Evolutionary conservation across 2,113 vertebrate species (phyloP).

Genomic region (Ochotona curzoniae): DNA sequence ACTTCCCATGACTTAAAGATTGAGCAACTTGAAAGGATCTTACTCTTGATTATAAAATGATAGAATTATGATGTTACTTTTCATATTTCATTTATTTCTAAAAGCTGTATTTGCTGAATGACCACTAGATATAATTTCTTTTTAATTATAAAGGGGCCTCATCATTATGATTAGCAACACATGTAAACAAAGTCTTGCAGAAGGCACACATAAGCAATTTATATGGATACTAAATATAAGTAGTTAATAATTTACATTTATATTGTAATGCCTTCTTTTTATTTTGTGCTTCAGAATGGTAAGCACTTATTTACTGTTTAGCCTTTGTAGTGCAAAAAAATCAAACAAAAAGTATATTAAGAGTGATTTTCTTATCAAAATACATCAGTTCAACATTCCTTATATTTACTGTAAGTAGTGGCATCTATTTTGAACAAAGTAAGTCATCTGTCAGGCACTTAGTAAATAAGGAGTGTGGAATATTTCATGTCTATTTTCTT

Average conservation of each 20-base stretch:
- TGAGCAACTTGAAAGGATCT: background rate
- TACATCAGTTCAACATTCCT: background rate
- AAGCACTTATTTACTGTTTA: too few species aligned
- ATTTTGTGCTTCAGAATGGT: too few species aligned
- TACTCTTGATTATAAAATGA: background rate
- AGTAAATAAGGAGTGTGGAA: background rate
- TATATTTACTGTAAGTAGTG: background rate
- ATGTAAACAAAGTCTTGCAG: background rate
- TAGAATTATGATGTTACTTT: background rate
- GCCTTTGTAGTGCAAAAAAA: too few species aligned
- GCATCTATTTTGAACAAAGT: background rate
- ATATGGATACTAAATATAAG: too few species aligned
- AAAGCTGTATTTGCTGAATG: background rate
- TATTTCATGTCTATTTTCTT: background rate
- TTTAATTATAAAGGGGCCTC: background rate
- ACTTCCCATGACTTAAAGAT: slow-evolving; percentile 3
- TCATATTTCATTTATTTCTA: background rate
- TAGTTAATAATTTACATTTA: too few species aligned
- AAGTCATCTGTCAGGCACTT: background rate
- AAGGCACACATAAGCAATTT: background rate
- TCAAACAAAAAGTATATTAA: too few species aligned
- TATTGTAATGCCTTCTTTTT: too few species aligned
- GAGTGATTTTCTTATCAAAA: too few species aligned
- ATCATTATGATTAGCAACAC: background rate
- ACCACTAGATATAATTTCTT: background rate